These are phyloP conservation scores for Drosophila leontia DNA, from an alignment of 1,140 invertebrate species.

Conservation along the genomic window DNA sequence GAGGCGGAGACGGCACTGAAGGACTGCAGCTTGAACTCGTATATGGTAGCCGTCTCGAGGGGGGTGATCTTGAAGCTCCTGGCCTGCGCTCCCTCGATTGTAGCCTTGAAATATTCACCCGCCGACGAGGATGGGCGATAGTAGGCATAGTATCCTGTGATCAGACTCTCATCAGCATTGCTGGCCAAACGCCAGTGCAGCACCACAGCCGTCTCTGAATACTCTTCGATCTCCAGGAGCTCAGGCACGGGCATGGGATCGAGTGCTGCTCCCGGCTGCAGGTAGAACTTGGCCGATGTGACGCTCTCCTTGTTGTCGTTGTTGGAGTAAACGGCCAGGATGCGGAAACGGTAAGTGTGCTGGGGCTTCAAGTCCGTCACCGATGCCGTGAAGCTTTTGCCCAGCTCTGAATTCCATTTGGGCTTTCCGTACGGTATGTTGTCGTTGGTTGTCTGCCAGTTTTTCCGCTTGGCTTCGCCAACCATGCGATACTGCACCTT, in stretches of 20 bases:
- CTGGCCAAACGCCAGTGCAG: slow-evolving; percentile 88
- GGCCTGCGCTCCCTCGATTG: slow-evolving; percentile 89
- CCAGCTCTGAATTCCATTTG: slow-evolving; percentile 87
- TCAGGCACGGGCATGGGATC: slow-evolving; percentile 90
- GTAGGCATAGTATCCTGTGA: slow-evolving; percentile 93
- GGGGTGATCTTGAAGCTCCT: slow-evolving; percentile 90
- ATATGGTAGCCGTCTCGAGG: slow-evolving; percentile 91
- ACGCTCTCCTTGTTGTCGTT: slow-evolving; percentile 95
- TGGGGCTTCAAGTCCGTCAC: slow-evolving; percentile 91
- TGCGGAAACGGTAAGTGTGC: slow-evolving; percentile 91
- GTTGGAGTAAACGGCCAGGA: slow-evolving; percentile 97
- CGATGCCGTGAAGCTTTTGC: slow-evolving; percentile 86
- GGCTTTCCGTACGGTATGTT: slow-evolving; percentile 89
- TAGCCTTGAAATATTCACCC: slow-evolving; percentile 93
- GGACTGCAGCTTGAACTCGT: slow-evolving; percentile 96
- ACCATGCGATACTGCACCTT: slow-evolving; percentile 87
- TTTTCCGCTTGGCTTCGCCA: slow-evolving; percentile 78
- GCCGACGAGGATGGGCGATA: slow-evolving; percentile 93
- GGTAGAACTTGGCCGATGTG: slow-evolving; percentile 91
- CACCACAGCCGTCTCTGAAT: slow-evolving; percentile 89
- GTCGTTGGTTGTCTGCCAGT: slow-evolving; percentile 93
- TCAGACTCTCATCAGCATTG: slow-evolving; percentile 52
- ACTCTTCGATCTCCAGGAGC: slow-evolving; percentile 89
- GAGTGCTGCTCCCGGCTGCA: slow-evolving; percentile 88
- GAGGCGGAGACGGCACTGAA: slow-evolving; percentile 94